phyloP scores from a whole-genome alignment of 2,888 invertebrate species.

The Deroplatys truncata region DNA sequence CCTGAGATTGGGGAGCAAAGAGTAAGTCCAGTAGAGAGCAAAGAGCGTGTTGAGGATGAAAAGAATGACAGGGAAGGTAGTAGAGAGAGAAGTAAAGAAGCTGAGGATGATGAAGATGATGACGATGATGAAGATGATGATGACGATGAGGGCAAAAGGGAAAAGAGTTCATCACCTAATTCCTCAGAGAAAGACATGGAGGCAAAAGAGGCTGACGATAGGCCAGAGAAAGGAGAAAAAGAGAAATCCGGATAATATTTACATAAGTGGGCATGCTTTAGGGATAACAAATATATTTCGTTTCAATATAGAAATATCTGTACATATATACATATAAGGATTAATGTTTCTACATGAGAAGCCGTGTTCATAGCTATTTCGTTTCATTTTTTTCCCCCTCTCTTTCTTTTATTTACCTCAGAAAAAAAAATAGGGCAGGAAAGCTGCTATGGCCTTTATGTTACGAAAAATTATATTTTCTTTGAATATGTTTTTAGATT shows the following conservation, averaged over 20 bases:
- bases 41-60: background rate
- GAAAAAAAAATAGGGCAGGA: background rate
- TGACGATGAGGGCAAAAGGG: background rate
- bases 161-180: background rate
- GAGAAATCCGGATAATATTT: background rate
- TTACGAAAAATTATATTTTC: background rate
- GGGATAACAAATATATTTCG: background rate
- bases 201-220: background rate
- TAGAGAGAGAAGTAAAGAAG: background rate
- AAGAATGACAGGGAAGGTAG: background rate
- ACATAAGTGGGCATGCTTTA: background rate
- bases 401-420: background rate
- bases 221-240: background rate
- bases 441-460: background rate
- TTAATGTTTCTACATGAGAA: background rate
- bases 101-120: background rate
- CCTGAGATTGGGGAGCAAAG: background rate
- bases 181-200: background rate
- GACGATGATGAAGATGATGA: background rate
- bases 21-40: background rate
- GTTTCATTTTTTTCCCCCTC: background rate
- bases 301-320: background rate
- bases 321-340: background rate
- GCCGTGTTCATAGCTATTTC: background rate
- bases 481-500: background rate